A percentile compares a stretch with the other conserved stretches of the same genome.
Evolutionary conservation across 2,797 vertebrate genomes (phyloP).

Genomic region (Iguana delicatissima): DNA sequence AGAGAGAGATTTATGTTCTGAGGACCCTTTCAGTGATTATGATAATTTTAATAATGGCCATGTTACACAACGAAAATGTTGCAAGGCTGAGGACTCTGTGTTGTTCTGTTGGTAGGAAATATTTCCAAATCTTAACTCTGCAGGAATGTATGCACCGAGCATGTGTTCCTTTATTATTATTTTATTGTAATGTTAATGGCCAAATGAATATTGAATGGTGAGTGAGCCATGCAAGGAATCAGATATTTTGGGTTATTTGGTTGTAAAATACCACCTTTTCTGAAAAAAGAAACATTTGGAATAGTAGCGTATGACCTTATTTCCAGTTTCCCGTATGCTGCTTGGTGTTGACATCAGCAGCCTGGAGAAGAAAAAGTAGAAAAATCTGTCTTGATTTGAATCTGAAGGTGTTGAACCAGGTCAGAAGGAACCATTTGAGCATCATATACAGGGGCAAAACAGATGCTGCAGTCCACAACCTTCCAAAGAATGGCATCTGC

Average conservation of each 20-base stretch:
- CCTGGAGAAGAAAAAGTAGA: background rate
- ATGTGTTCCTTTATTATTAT: conserved; percentile 42
- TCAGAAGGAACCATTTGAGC: background rate
- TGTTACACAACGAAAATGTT: conserved; percentile 57
- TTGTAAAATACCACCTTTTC: background rate
- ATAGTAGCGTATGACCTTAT: conserved; percentile 6
- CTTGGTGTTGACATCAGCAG: background rate
- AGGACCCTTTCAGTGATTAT: conserved; percentile 53
- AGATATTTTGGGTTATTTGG: conserved; percentile 36
- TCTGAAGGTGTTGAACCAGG: background rate
- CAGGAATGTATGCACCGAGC: conserved; percentile 28
- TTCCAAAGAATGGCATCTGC: background rate
- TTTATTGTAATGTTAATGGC: conserved; percentile 43
- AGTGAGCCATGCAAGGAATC: conserved; percentile 36
- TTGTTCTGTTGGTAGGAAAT: conserved; percentile 56
- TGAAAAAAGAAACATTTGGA: background rate
- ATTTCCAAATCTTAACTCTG: conserved; percentile 54
- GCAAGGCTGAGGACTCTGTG: conserved; percentile 38
- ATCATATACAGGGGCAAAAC: background rate
- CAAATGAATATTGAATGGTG: conserved; percentile 53
- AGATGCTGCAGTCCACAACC: background rate
- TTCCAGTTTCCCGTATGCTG: background rate
- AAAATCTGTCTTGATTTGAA: background rate
- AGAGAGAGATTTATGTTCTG: conserved; percentile 41
- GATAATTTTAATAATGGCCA: conserved; percentile 68